A percentile compares a stretch with the other conserved stretches of the same genome.
phyloP scores from a whole-genome alignment of 2,797 vertebrate species.

The Chelonia mydas region DNA sequence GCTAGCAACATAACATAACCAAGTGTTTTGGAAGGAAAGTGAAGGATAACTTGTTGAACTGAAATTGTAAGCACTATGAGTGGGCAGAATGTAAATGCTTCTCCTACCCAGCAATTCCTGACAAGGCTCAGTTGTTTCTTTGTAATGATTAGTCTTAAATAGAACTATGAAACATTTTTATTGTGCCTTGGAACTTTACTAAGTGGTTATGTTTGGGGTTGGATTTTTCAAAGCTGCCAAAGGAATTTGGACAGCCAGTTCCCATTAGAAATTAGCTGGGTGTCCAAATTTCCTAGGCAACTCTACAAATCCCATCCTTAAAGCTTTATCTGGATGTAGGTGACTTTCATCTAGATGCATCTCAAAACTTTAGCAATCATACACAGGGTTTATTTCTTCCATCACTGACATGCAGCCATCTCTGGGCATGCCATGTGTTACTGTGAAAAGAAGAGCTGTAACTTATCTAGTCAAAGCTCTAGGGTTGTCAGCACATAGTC shows the following conservation, averaged over 20 bases:
- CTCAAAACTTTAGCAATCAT: not conserved
- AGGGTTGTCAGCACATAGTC: not conserved
- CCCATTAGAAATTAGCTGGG: constrained; percentile 19
- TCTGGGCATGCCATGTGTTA: not conserved
- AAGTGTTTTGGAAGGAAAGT: not conserved
- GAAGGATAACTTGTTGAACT: not conserved
- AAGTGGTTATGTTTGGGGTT: not conserved
- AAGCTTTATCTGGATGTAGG: not conserved
- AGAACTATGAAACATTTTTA: not conserved
- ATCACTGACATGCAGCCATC: not conserved
- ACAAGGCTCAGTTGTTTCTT: not conserved
- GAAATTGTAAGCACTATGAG: not conserved
- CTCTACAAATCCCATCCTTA: not conserved
- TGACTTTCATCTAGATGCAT: not conserved
- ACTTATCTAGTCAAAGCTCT: not conserved
- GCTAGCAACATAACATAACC: not conserved
- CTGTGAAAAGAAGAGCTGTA: not conserved
- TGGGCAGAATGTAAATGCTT: not conserved
- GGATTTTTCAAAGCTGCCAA: not conserved
- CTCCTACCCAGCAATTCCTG: not conserved
- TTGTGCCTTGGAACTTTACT: constrained; percentile 11
- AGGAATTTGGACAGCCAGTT: not conserved
- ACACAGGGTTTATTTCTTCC: not conserved
- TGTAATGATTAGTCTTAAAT: constrained; percentile 6
- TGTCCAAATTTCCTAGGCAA: not conserved